Conservation (phyloP, 2,797 vertebrate species). For the Periparus ater region DNA sequence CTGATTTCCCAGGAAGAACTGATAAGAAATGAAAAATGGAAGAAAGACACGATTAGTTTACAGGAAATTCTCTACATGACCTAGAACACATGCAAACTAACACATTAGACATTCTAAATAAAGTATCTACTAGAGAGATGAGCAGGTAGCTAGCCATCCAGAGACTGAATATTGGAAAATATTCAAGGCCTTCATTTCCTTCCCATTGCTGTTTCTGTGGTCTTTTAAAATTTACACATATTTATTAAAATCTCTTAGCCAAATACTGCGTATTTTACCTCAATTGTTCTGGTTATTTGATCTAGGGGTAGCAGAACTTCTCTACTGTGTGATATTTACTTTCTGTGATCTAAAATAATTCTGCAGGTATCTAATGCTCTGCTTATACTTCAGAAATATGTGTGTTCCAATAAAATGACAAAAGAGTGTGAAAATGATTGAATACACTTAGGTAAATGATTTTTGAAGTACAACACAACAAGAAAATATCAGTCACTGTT, state of each 20-base stretch:
- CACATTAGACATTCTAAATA: slow-evolving; percentile 47
- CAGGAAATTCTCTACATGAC: slow-evolving; percentile 69
- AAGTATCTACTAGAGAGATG: slow-evolving; percentile 41
- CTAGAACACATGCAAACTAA: slow-evolving; percentile 68
- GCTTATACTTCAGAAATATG: slow-evolving; percentile 9
- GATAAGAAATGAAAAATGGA: slow-evolving; percentile 87
- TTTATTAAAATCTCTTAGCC: neutral
- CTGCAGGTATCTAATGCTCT: neutral
- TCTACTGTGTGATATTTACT: neutral
- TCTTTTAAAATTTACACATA: slow-evolving; percentile 5
- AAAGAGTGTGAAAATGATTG: neutral
- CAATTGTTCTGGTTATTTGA: neutral
- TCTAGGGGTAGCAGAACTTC: neutral
- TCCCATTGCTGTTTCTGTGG: slow-evolving; percentile 26
- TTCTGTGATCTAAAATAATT: neutral
- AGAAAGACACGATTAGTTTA: slow-evolving; percentile 86
- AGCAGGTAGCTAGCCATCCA: slow-evolving; percentile 23
- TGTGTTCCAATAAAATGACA: neutral
- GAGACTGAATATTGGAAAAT: slow-evolving; percentile 8
- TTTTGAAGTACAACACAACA: neutral
- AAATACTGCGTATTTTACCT: neutral
- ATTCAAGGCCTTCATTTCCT: neutral
- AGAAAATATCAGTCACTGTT: neutral
- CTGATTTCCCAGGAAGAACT: slow-evolving; percentile 99
- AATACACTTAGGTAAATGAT: neutral